These are phyloP conservation scores for Seriola aureovittata DNA, from an alignment of 2,113 vertebrate species.

Conservation along the genomic window DNA sequence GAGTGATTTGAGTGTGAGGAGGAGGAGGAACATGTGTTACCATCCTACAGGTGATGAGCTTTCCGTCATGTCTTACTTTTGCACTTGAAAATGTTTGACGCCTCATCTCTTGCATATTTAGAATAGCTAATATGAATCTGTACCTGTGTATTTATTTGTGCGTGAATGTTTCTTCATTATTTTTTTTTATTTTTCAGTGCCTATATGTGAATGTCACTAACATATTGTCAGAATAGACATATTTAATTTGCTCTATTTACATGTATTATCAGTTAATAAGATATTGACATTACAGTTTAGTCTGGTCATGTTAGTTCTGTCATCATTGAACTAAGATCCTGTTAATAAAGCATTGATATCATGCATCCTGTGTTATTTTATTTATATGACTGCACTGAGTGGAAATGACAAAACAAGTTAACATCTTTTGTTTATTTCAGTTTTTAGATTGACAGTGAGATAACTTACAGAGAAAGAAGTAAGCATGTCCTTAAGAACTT, in stretches of 20 bases:
- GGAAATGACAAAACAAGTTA: too few species aligned
- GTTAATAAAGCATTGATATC: conserved; percentile 68
- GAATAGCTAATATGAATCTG: conserved; percentile 43
- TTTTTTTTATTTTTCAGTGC: conserved; percentile 54
- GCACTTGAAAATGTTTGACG: conserved; percentile 63
- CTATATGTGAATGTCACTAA: conserved; percentile 68
- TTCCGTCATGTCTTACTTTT: conserved; percentile 63
- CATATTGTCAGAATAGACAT: conserved; percentile 50
- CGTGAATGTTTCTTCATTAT: conserved; percentile 35
- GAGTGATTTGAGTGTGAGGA: background rate
- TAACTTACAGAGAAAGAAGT: too few species aligned
- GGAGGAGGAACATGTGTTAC: conserved; percentile 33
- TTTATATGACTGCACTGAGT: too few species aligned
- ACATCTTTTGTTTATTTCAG: too few species aligned
- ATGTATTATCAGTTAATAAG: conserved; percentile 53
- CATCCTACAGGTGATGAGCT: conserved; percentile 16
- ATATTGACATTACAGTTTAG: conserved; percentile 40
- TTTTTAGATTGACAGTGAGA: too few species aligned
- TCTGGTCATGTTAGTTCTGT: conserved; percentile 31
- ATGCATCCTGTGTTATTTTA: too few species aligned
- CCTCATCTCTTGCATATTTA: conserved; percentile 62
- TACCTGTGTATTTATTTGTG: conserved; percentile 64
- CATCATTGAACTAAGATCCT: conserved; percentile 43
- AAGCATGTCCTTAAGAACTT: too few species aligned
- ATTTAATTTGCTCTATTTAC: conserved; percentile 52